Evolutionary conservation across 2,113 vertebrate genomes (phyloP).

Genomic region (Odontesthes bonariensis): DNA sequence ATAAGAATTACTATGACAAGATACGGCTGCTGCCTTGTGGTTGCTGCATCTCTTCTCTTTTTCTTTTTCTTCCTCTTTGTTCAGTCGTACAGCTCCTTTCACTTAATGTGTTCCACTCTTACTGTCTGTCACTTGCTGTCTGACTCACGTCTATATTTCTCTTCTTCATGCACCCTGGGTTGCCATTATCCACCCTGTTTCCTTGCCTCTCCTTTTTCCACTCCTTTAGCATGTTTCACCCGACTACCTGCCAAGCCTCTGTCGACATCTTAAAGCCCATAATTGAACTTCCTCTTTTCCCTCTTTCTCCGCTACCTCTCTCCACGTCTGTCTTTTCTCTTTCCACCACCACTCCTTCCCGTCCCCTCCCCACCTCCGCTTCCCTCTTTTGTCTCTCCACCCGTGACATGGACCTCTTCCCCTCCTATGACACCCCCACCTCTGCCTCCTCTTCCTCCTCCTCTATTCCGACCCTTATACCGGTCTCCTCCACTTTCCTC

Average conservation of each 20-base stretch:
- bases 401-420: background rate
- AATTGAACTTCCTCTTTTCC: conserved; percentile 60
- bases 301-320: conserved; percentile 17
- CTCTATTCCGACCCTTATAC: conserved; percentile 41
- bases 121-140: conserved; percentile 26
- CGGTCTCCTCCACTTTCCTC: conserved; percentile 15
- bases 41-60: background rate
- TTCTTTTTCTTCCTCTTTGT: background rate
- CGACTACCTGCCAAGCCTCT: conserved; percentile 34
- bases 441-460: background rate
- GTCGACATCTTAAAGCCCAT: conserved; percentile 59
- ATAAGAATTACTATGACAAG: background rate
- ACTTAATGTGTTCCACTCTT: conserved; percentile 12
- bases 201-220: conserved; percentile 2
- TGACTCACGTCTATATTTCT: conserved; percentile 52
- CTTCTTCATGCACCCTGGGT: conserved; percentile 22
- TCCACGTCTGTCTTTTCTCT: conserved; percentile 43
- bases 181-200: conserved; percentile 26
- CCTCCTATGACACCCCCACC: background rate
- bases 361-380: conserved; percentile 35
- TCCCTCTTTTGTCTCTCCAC: conserved; percentile 46
- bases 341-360: conserved; percentile 19
- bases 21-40: background rate
- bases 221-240: conserved; percentile 35
- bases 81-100: background rate